Percentiles rank a stretch among this genome's conserved stretches.
Conservation (phyloP, 2,888 invertebrate species). For the Meiosimyza platycephala region DNA sequence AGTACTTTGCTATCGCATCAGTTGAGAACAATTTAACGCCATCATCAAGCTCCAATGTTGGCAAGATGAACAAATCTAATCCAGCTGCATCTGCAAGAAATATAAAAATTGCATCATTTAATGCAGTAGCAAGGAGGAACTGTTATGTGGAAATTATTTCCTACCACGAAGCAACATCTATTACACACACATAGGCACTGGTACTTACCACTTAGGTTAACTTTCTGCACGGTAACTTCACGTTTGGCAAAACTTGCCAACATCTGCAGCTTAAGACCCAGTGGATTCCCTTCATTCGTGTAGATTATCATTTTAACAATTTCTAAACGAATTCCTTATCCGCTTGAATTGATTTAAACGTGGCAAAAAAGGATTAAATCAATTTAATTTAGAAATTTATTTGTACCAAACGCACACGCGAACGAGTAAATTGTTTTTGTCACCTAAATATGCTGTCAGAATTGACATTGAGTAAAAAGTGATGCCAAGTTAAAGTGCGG, state of each 20-base stretch:
- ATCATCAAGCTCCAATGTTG: conserved; percentile 74
- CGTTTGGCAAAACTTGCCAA: conserved; percentile 76
- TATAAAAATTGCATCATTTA: conserved; percentile 49
- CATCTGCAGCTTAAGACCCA: conserved; percentile 79
- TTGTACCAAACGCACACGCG: no score
- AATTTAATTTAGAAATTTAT: background rate
- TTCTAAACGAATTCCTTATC: conserved; percentile 1
- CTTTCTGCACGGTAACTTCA: conserved; percentile 71
- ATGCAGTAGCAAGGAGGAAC: background rate
- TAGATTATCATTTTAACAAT: conserved; percentile 73
- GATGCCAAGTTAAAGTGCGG: no score
- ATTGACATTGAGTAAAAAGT: conserved; percentile 1
- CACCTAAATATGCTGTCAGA: background rate
- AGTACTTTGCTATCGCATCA: conserved; percentile 77
- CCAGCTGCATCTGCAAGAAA: conserved; percentile 67
- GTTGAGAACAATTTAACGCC: conserved; percentile 76
- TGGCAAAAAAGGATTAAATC: conserved; percentile 52
- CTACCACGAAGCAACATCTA: background rate
- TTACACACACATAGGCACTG: background rate
- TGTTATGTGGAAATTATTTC: no score
- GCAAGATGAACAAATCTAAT: conserved; percentile 73
- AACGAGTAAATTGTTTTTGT: no score
- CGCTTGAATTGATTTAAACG: conserved; percentile 43
- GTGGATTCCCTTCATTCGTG: conserved; percentile 82
- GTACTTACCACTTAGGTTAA: conserved; percentile 73